A percentile compares a stretch with the other conserved stretches of the same genome.
These are phyloP conservation scores for Zoanthus sansibaricus DNA, from an alignment of 92 coral and sea anemone species.

Conservation along the genomic window DNA sequence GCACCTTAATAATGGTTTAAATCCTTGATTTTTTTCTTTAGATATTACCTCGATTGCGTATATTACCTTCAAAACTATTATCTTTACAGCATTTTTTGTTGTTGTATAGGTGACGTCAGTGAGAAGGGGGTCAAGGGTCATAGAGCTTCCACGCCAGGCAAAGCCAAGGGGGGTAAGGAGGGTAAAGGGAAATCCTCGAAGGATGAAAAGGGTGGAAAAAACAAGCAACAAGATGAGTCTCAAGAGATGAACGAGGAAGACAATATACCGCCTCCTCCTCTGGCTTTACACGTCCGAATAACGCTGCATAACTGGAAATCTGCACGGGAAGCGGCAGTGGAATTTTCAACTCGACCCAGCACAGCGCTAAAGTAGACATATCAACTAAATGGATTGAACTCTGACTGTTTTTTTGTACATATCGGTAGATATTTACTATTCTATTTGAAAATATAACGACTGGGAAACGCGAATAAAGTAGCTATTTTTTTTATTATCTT, in stretches of 20 bases:
- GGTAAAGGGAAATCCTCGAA: conserved; percentile 72
- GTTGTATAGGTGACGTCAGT: conserved; percentile 55
- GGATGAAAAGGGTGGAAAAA: conserved; percentile 78
- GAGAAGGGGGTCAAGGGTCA: conserved; percentile 76
- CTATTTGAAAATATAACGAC: neutral
- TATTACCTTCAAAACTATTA: no score
- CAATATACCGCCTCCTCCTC: conserved; percentile 75
- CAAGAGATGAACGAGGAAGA: conserved; percentile 76
- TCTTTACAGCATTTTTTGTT: neutral
- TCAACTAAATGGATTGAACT: neutral
- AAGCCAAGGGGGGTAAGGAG: conserved; percentile 61
- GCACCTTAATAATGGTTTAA: no score
- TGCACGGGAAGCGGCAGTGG: conserved; percentile 84
- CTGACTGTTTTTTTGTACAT: neutral
- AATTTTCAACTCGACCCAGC: conserved; percentile 28
- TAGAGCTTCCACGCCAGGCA: conserved; percentile 72
- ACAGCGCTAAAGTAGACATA: neutral
- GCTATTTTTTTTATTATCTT: neutral
- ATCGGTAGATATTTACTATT: neutral
- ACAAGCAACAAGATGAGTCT: conserved; percentile 80
- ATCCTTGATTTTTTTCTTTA: no score
- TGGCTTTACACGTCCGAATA: conserved; percentile 69
- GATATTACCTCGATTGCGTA: no score
- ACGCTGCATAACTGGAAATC: conserved; percentile 84
- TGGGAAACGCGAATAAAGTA: neutral